Percentiles rank a stretch among this genome's conserved stretches.
Evolutionary conservation across 2,113 vertebrate genomes (phyloP).

Genomic region (Rhegmatorhina hoffmannsi): DNA sequence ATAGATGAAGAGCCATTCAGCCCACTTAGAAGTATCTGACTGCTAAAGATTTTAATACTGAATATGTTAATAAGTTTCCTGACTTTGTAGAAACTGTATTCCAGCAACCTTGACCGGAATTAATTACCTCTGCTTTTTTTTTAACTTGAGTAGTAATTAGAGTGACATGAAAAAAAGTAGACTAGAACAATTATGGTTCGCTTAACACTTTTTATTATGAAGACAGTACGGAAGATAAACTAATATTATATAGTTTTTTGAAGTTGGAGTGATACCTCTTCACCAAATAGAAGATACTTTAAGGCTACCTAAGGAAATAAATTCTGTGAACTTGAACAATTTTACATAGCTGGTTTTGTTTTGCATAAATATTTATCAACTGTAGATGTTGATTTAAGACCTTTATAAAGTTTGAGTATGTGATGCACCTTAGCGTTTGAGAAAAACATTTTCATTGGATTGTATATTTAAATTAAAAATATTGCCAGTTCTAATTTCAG

Average conservation of each 20-base stretch:
- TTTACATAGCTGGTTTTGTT: background rate
- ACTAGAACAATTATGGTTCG: background rate
- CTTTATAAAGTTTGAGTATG: background rate
- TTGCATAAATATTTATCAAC: background rate
- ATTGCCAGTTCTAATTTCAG: background rate
- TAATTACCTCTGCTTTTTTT: background rate
- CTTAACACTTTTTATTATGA: background rate
- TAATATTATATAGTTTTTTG: background rate
- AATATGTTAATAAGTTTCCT: background rate
- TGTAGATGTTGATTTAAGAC: background rate
- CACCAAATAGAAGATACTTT: background rate
- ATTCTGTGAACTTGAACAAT: background rate
- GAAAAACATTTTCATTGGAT: background rate
- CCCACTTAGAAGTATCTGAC: background rate
- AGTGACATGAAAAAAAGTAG: background rate
- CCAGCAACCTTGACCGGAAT: constrained; percentile 7
- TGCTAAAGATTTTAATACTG: background rate
- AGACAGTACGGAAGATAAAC: background rate
- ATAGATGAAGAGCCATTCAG: background rate
- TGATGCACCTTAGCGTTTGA: background rate
- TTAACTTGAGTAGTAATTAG: background rate
- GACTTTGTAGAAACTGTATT: background rate
- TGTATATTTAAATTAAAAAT: background rate
- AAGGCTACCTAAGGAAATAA: background rate
- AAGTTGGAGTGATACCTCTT: background rate